A percentile compares a stretch with the other conserved stretches of the same genome.
These are phyloP conservation scores for Passer domesticus DNA, from an alignment of 2,113 vertebrate species.

Conservation along the genomic window DNA sequence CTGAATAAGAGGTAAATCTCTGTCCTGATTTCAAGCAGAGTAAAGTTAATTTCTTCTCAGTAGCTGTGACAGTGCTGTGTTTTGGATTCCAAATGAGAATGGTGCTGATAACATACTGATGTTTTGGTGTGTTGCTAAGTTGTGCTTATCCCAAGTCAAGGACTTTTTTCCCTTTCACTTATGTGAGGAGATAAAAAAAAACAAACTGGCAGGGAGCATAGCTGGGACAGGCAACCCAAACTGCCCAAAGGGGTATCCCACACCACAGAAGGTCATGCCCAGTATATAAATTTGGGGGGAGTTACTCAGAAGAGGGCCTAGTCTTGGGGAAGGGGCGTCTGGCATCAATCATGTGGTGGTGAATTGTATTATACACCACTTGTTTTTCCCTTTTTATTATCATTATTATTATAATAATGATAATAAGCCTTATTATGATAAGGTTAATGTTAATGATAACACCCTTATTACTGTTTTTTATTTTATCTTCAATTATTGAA, in stretches of 20 bases:
- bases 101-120: neutral
- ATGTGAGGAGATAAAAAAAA: neutral
- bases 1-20: neutral
- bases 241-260: neutral
- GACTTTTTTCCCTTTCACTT: neutral
- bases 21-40: neutral
- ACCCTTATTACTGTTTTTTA: neutral
- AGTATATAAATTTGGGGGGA: neutral
- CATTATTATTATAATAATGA: neutral
- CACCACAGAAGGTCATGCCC: neutral
- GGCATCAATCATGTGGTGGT: neutral
- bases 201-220: neutral
- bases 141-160: neutral
- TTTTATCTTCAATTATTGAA: neutral
- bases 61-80: neutral
- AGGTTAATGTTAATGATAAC: too few relatives aligned
- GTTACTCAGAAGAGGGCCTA: neutral
- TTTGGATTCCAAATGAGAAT: neutral
- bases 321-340: neutral
- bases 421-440: too few relatives aligned
- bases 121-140: neutral
- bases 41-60: neutral
- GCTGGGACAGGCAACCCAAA: neutral
- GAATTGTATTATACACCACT: neutral
- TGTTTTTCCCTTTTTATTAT: neutral